phyloP scores from a whole-genome alignment of 2,113 vertebrate species.

The Barbus barbus region DNA sequence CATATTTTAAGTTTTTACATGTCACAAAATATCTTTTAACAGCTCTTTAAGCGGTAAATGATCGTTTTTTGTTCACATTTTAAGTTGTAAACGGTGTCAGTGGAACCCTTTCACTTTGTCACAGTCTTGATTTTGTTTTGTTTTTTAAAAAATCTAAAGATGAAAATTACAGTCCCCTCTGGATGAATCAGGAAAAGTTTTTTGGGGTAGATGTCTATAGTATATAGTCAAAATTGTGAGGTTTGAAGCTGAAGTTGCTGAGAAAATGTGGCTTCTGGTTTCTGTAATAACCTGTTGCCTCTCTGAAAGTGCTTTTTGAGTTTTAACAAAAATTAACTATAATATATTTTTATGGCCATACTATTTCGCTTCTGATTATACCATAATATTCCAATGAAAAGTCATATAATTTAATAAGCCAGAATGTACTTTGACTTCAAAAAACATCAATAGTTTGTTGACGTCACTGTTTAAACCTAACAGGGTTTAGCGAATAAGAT shows the following conservation, averaged over 20 bases:
- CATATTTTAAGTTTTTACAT: not conserved
- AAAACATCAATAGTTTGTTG: not conserved
- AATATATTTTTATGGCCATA: not conserved
- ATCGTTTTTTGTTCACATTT: not conserved
- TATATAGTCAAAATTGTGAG: not conserved
- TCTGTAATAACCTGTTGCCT: not conserved
- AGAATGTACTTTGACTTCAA: not conserved
- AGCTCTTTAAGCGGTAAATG: not conserved
- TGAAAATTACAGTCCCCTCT: no score
- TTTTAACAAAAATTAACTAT: not conserved
- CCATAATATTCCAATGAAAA: not conserved
- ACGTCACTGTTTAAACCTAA: no score
- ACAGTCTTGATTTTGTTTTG: no score
- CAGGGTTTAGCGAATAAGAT: no score
- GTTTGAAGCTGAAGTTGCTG: not conserved
- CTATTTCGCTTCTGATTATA: not conserved
- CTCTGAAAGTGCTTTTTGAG: not conserved
- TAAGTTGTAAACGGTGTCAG: not conserved
- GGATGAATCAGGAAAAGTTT: no score
- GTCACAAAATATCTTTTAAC: not conserved
- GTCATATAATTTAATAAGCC: not conserved
- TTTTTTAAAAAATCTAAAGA: no score
- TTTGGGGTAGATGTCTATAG: no score
- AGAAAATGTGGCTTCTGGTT: not conserved
- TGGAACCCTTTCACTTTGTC: not conserved